phyloP scores from a whole-genome alignment of 2,113 vertebrate genomes.

The Amphilophus citrinellus region DNA sequence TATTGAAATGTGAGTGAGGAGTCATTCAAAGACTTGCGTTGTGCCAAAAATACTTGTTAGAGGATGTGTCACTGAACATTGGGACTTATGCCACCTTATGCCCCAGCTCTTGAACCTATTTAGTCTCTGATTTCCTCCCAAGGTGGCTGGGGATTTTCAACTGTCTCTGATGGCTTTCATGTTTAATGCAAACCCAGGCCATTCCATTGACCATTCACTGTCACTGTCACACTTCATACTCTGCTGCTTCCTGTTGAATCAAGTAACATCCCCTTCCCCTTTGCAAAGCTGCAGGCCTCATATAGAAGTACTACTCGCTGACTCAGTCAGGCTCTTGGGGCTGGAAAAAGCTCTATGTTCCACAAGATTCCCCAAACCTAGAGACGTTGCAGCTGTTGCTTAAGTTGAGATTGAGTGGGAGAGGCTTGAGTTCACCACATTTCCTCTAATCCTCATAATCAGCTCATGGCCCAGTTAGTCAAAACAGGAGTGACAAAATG shows the following conservation, averaged over 20 bases:
- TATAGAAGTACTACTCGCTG: slow-evolving; percentile 4
- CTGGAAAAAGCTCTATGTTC: slow-evolving; percentile 34
- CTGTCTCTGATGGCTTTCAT: slow-evolving; percentile 48
- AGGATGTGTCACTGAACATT: slow-evolving; percentile 43
- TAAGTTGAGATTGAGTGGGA: slow-evolving; percentile 58
- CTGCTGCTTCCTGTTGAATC: slow-evolving; percentile 43
- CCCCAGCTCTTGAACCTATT: slow-evolving; percentile 51
- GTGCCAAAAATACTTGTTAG: slow-evolving; percentile 53
- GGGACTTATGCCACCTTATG: slow-evolving; percentile 42
- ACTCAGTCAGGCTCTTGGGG: slow-evolving; percentile 10
- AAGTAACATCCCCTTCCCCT: slow-evolving; percentile 17
- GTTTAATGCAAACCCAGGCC: slow-evolving; percentile 64
- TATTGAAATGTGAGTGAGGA: slow-evolving; percentile 45
- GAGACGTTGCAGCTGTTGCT: slow-evolving; percentile 63
- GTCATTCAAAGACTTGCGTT: slow-evolving; percentile 46
- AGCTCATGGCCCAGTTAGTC: slow-evolving; percentile 70
- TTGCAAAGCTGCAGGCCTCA: slow-evolving; percentile 6
- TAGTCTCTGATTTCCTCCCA: slow-evolving; percentile 58
- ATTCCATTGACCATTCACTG: slow-evolving; percentile 43
- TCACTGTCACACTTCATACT: slow-evolving; percentile 56
- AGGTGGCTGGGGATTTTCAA: slow-evolving; percentile 49
- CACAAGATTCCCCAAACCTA: slow-evolving; percentile 25
- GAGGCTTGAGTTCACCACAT: slow-evolving; percentile 60
- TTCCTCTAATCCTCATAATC: slow-evolving; percentile 76
- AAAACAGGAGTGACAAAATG: slow-evolving; percentile 74